Evolutionary conservation across 1,140 invertebrate species (phyloP).

Genomic region (Thereuonema tuberculata): DNA sequence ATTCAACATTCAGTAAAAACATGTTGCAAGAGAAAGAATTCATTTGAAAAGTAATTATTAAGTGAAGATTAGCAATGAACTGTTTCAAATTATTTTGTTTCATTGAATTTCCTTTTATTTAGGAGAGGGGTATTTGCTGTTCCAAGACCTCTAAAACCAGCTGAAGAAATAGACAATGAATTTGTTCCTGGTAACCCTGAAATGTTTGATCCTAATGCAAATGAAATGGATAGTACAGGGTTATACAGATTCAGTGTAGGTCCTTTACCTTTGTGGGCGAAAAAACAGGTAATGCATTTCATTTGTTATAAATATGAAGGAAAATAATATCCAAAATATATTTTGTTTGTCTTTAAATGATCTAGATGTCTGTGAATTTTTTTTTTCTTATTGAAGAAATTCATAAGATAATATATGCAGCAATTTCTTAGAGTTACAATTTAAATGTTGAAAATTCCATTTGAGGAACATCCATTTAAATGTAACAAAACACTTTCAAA

Average conservation of each 20-base stretch:
- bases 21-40: no score
- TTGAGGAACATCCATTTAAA: no score
- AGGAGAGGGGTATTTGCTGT: conserved; percentile 13
- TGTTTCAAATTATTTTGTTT: no score
- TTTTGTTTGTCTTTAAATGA: neutral
- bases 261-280: conserved; percentile 72
- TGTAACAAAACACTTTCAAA: no score
- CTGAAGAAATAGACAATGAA: conserved; percentile 6
- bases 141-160: conserved; percentile 16
- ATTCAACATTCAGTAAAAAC: no score
- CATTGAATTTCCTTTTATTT: no score
- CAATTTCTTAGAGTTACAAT: no score
- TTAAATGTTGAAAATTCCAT: no score
- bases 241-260: conserved; percentile 55
- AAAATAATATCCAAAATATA: neutral
- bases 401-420: neutral
- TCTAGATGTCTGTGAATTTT: no score
- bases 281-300: conserved; percentile 43
- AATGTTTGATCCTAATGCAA: neutral
- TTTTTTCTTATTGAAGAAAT: no score
- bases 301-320: conserved; percentile 11
- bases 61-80: no score
- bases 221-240: conserved; percentile 7
- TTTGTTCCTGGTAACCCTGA: conserved; percentile 10
- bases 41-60: no score